Percentiles rank a stretch among this genome's conserved stretches.
phyloP scores from a whole-genome alignment of 2,113 vertebrate genomes.

The Tylochromis polylepis region DNA sequence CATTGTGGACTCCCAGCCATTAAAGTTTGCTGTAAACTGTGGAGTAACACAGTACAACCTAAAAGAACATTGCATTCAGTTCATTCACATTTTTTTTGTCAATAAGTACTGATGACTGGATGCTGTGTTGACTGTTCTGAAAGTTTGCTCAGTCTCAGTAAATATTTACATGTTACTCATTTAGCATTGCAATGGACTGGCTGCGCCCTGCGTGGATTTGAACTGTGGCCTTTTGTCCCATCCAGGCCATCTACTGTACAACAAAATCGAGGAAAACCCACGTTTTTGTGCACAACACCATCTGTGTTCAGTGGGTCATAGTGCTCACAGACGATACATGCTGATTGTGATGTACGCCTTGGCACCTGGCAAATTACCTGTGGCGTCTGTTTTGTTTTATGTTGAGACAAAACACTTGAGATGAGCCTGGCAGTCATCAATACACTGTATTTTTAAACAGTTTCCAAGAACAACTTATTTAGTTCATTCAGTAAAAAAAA shows the following conservation, averaged over 20 bases:
- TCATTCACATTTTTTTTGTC: neutral
- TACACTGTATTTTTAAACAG: neutral
- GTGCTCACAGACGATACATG: neutral
- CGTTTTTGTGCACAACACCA: neutral
- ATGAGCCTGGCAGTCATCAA: neutral
- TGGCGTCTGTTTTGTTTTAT: neutral
- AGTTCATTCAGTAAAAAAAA: neutral
- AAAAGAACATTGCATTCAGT: neutral
- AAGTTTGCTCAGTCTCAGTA: slow-evolving; percentile 31
- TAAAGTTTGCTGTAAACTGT: neutral
- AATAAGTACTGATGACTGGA: neutral
- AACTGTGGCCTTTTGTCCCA: slow-evolving; percentile 43
- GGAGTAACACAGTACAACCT: neutral
- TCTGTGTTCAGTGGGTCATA: neutral
- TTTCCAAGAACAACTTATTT: slow-evolving; percentile 21
- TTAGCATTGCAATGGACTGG: slow-evolving; percentile 20
- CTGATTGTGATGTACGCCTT: neutral
- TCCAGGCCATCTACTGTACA: neutral
- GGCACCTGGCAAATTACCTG: neutral
- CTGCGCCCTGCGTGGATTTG: slow-evolving; percentile 7
- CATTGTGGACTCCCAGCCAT: neutral
- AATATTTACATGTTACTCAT: slow-evolving; percentile 58
- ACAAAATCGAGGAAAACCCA: neutral
- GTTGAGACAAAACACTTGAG: neutral
- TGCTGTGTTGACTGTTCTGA: slow-evolving; percentile 10